phyloP scores from a whole-genome alignment of 2,797 vertebrate genomes.

The Caiman crocodilus region DNA sequence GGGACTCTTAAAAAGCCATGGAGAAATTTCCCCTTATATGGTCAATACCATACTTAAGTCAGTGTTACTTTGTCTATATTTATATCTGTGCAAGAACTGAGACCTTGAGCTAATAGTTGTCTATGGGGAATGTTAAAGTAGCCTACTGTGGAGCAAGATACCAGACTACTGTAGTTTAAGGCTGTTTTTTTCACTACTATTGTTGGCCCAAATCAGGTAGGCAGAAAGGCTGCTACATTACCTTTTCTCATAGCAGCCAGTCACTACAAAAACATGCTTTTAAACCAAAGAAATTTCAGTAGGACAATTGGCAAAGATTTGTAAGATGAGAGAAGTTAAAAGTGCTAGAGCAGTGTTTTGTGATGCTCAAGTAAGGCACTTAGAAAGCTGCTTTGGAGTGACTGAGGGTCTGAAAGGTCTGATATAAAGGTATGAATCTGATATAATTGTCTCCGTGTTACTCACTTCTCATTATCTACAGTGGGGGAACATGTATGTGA shows the following conservation, averaged over 20 bases:
- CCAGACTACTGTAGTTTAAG: not conserved
- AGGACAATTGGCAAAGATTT: not conserved
- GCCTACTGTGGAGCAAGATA: not conserved
- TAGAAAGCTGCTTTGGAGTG: not conserved
- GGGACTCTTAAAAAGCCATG: not conserved
- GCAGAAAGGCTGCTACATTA: not conserved
- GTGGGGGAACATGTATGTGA: fast-evolving
- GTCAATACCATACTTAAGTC: not conserved
- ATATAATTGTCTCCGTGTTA: not conserved
- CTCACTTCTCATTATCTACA: fast-evolving
- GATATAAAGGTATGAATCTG: not conserved
- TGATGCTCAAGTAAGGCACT: conserved; percentile 6
- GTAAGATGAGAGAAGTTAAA: not conserved
- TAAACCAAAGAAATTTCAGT: not conserved
- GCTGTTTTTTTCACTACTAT: not conserved
- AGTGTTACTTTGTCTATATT: not conserved
- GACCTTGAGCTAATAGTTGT: not conserved
- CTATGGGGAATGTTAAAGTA: not conserved
- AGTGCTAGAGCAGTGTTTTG: not conserved
- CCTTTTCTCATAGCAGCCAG: not conserved
- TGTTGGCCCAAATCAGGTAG: not conserved
- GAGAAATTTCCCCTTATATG: conserved; percentile 7
- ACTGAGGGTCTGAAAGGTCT: not conserved
- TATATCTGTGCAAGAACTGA: not conserved
- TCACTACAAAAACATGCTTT: conserved; percentile 30